Percentiles rank a stretch among this genome's conserved stretches.
These are phyloP conservation scores for Scaptomyza caliginosa DNA, from an alignment of 2,888 invertebrate species.

Conservation along the genomic window DNA sequence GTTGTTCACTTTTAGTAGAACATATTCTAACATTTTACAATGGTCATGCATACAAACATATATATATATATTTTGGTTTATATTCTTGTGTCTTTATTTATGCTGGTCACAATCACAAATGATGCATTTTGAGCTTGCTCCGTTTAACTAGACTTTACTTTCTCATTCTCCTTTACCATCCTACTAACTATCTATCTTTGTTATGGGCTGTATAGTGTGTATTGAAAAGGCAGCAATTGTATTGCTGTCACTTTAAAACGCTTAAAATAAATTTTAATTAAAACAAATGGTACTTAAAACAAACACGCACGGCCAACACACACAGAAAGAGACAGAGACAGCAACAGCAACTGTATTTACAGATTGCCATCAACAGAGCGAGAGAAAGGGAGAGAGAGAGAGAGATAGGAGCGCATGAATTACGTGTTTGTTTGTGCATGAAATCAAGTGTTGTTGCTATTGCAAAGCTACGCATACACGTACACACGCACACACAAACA, in stretches of 20 bases:
- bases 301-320: conserved; percentile 69
- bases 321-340: conserved; percentile 27
- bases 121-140: conserved; percentile 4
- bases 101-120: conserved; percentile 16
- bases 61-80: not conserved
- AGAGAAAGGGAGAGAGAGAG: not conserved
- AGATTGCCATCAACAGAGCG: conserved; percentile 4
- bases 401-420: conserved; percentile 21
- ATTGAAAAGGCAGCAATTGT: conserved; percentile 7
- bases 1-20: conserved; percentile 17
- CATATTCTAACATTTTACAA: conserved; percentile 8
- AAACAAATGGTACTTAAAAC: conserved; percentile 73
- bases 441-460: conserved; percentile 64
- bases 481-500: conserved; percentile 1
- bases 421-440: conserved; percentile 69
- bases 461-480: conserved; percentile 15
- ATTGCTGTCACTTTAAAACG: conserved; percentile 50
- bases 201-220: not conserved
- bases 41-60: not conserved
- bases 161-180: not conserved
- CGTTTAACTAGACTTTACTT: not conserved
- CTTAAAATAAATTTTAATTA: conserved; percentile 77
- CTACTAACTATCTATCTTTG: not conserved
- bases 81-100: conserved; percentile 3
- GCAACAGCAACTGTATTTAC: conserved; percentile 46